A percentile compares a stretch with the other conserved stretches of the same genome.
Evolutionary conservation across 2,888 invertebrate genomes (phyloP).

Genomic region (Scelioninae gen. 1): DNA sequence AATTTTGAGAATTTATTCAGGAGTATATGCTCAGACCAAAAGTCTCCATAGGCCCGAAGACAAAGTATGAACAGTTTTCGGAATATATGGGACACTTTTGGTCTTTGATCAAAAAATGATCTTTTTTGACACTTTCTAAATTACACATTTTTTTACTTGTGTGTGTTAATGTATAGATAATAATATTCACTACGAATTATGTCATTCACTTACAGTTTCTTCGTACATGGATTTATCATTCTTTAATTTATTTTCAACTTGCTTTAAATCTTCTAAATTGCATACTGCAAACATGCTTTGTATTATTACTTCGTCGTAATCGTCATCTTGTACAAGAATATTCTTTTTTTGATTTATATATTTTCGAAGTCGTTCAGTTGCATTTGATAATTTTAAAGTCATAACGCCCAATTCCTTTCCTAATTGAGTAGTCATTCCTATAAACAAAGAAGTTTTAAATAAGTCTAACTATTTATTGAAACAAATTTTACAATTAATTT

Average conservation of each 20-base stretch:
- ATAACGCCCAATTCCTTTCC: conserved; percentile 15
- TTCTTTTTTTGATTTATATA: conserved; percentile 8
- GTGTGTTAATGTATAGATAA: too few species aligned
- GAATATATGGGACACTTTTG: too few species aligned
- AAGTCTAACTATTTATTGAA: not conserved
- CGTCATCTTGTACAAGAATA: not conserved
- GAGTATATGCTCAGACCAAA: too few species aligned
- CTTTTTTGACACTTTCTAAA: too few species aligned
- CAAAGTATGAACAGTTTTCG: too few species aligned
- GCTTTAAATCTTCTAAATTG: not conserved
- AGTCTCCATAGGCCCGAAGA: too few species aligned
- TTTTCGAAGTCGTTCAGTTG: conserved; percentile 9
- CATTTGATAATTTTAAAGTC: conserved; percentile 10
- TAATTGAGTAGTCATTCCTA: not conserved
- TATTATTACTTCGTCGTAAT: conserved; percentile 30
- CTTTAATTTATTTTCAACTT: not conserved
- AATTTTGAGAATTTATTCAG: too few species aligned
- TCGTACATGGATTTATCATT: not conserved
- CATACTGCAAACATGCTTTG: not conserved
- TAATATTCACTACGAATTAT: too few species aligned
- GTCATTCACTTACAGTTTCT: conserved; percentile 8
- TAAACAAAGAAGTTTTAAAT: not conserved
- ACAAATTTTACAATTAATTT: too few species aligned
- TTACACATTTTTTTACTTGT: too few species aligned
- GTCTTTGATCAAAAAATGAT: too few species aligned